Base-by-base conservation (phyloP, 2,888 invertebrate genomes). In the Timema cristinae region DNA sequence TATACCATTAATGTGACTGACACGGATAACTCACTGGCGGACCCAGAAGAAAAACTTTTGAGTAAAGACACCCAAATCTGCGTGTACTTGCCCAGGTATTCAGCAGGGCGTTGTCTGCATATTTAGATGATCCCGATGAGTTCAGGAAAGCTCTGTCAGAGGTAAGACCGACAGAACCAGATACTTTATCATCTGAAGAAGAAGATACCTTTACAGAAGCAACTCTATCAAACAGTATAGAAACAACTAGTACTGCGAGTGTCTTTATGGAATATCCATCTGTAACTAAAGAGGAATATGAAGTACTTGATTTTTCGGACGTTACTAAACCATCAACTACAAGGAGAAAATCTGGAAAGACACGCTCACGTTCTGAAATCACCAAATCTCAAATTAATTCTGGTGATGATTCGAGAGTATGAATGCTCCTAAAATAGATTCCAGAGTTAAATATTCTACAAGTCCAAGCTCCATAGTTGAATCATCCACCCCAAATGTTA, bases 51-150 rank as follows among this genome's bases (percentile, higher is more conserved):
- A n/a, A n/a, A n/a, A n/a, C n/a, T n/a, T n/a, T n/a, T n/a, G n/a
- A n/a, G n/a, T n/a, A n/a, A n/a, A n/a, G n/a, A n/a, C n/a, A 54
- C 32, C 66, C 73, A 0, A 84, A 82, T 70, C 77, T 93, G 0
- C 85, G 93, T 69, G 91, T 93, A 81, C 81, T 94, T 6, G 94
- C 94, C 0, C 91, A 92, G 81, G 91, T 94, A 6, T 94, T 94
- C 78, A 93, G 93, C 0, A 89, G 92, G 78, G 94, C 93, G 0
- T 81, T 94, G 15, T 91, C 92, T 1, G 92, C 91, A 0, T 94
- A 94, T 77, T 83, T 94, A 6, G 90, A 93, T 81, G 91, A 94
- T 81, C 94, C 94, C 0, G 89, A 90, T n/a, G 89, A 89, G 70
- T 94, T 94, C 77, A 88, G 91, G 76, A 90, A 89, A 78, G 90